Evolutionary conservation across 1,140 invertebrate species (phyloP), one percentile per base, ranked within the genome.

Genomic region (Polypedilum pembai): DNA sequence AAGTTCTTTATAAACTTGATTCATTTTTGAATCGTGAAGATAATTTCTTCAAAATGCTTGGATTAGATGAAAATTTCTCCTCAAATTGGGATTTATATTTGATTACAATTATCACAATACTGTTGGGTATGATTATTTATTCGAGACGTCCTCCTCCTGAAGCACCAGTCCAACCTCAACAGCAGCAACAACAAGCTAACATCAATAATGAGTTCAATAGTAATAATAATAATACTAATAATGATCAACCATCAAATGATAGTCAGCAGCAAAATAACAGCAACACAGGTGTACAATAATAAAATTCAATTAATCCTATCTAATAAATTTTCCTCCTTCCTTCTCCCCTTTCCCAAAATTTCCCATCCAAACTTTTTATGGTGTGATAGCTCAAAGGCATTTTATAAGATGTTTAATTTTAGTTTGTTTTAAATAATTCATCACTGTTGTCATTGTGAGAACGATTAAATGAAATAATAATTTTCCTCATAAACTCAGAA

Each of bases 81-180:
- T 90, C 91, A 66, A 93, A 97, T 82, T 98, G 96, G 96, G 96
- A 98, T 83, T 84, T 98, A 12, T 98, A 96, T 82, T 84, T 98
- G 75, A 93, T 98, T 74, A 92, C 92, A 72, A 83, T 91, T 21
- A 84, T 98, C 12, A 89, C 92, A 3, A 87, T 92, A n/a, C 81
- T 95, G 18, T 84, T 98, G 72, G 94, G 91, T 21, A 83, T 92
- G 7, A 86, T 96, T 0, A 86, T 94, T 75, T 93, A 93, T 79
- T 89, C 91, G 76, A 85, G 90, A 75, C 85, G 91, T 76, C 90
- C 90, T 15, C 86, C 87, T 77, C 84, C 81, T 76, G 84, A 81
- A 56, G n/a, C 45, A 56, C 45, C 45, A 12, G 12, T n/a, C 12
- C 45, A 12, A 15, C n/a, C 8, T 1, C 45, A 12, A 8, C 45